phyloP scores from a whole-genome alignment of 92 coral and sea anemone genomes.

The Anthopleura xanthogrammica region DNA sequence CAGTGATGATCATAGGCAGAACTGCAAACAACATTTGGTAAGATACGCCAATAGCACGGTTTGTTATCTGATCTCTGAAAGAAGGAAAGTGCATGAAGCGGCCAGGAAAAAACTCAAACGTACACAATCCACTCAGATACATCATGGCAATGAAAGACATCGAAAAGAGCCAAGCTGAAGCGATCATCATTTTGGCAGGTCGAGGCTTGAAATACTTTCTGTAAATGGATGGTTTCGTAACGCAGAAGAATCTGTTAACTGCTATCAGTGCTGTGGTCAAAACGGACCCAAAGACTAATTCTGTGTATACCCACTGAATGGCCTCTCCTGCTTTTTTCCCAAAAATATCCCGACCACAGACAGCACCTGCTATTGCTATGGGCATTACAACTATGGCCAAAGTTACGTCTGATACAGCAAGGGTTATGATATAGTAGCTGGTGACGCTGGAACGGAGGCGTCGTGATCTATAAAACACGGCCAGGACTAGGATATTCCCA shows the following conservation, averaged over 20 bases:
- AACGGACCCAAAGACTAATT: constrained; percentile 10
- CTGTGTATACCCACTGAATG: constrained; percentile 17
- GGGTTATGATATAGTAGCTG: constrained; percentile 28
- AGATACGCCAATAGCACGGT: background rate
- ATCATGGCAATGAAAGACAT: background rate
- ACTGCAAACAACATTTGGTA: background rate
- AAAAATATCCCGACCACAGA: constrained; percentile 6
- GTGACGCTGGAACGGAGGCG: constrained; percentile 34
- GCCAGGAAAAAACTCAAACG: constrained; percentile 14
- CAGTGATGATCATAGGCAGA: background rate
- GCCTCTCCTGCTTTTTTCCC: constrained; percentile 10
- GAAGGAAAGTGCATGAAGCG: constrained; percentile 13
- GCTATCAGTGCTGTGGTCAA: constrained; percentile 10
- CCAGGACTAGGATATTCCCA: constrained; percentile 16
- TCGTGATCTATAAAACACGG: constrained; percentile 22
- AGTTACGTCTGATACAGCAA: constrained; percentile 32
- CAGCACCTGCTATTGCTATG: background rate
- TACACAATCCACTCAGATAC: constrained; percentile 1
- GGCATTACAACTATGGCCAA: constrained; percentile 24
- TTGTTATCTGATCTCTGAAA: background rate
- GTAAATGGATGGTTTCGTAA: constrained; percentile 8
- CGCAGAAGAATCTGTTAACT: constrained; percentile 19
- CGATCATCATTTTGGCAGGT: background rate
- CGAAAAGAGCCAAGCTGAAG: background rate
- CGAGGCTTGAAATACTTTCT: constrained; percentile 11